Evolutionary conservation across 1,140 invertebrate genomes (phyloP).

Genomic region (Zeugodacus cucurbitae): DNA sequence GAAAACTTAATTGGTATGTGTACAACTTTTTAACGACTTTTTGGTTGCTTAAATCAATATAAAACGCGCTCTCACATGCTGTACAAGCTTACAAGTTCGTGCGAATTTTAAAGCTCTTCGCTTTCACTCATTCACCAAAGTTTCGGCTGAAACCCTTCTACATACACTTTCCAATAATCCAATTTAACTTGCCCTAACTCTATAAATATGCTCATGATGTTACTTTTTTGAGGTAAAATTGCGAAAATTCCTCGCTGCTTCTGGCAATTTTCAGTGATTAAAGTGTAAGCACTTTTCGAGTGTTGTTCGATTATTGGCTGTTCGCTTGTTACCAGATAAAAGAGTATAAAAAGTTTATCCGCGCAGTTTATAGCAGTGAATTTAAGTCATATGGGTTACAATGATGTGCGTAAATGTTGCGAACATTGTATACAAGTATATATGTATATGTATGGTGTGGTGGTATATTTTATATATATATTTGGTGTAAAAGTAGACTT

Average conservation of each 20-base stretch:
- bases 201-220: not conserved
- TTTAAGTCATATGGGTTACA: not conserved
- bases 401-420: not conserved
- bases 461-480: not conserved
- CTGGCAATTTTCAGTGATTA: constrained; percentile 5
- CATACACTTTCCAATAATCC: not conserved
- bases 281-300: constrained; percentile 1
- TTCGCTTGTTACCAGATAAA: not conserved
- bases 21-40: not conserved
- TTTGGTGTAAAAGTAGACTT: not conserved
- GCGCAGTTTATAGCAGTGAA: not conserved
- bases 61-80: not conserved
- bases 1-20: not conserved
- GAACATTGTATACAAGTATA: not conserved
- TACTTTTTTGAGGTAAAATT: not conserved
- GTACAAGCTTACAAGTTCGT: not conserved
- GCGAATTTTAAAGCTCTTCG: not conserved
- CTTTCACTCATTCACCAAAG: not conserved
- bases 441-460: not conserved
- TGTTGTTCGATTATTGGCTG: not conserved
- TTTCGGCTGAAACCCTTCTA: not conserved
- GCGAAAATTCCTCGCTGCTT: not conserved
- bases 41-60: not conserved
- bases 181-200: not conserved
- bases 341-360: not conserved